Percentiles rank a stretch among this genome's conserved stretches.
phyloP scores from a whole-genome alignment of 2,888 invertebrate species.

The Latrodectus hesperus region DNA sequence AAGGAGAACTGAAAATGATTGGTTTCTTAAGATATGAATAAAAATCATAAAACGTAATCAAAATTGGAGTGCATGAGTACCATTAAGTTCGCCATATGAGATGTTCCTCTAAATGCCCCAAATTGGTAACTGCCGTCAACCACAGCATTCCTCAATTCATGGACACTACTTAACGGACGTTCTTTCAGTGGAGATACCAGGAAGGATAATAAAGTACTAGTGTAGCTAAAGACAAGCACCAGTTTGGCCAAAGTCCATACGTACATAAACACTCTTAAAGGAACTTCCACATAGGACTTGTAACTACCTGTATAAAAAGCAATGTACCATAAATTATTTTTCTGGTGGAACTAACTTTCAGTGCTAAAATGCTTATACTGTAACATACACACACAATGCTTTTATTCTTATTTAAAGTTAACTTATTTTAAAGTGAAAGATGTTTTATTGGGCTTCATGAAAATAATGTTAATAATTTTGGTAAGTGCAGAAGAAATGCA shows the following conservation, averaged over 20 bases:
- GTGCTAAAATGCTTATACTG: background rate
- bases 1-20: too few relatives aligned
- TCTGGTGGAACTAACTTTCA: background rate
- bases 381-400: too few relatives aligned
- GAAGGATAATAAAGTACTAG: slow-evolving; percentile 3
- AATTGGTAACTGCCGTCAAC: slow-evolving; percentile 23
- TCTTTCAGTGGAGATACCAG: slow-evolving; percentile 19
- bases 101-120: slow-evolving; percentile 14
- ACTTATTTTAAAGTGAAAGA: too few relatives aligned
- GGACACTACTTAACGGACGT: slow-evolving; percentile 5
- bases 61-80: background rate
- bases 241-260: slow-evolving; percentile 24
- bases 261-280: slow-evolving; percentile 18
- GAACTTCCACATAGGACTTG: background rate
- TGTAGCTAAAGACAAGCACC: slow-evolving; percentile 29
- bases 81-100: slow-evolving; percentile 13
- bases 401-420: too few relatives aligned
- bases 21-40: too few relatives aligned
- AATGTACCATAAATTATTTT: background rate
- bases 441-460: too few relatives aligned
- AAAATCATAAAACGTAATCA: too few relatives aligned
- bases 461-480: too few relatives aligned
- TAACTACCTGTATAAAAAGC: background rate
- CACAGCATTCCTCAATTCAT: slow-evolving; percentile 32
- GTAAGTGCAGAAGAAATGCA: too few relatives aligned